Evolutionary conservation across 2,113 vertebrate genomes (phyloP), one percentile per base, ranked within the genome.

Genomic region (Beaufortia kweichowensis): DNA sequence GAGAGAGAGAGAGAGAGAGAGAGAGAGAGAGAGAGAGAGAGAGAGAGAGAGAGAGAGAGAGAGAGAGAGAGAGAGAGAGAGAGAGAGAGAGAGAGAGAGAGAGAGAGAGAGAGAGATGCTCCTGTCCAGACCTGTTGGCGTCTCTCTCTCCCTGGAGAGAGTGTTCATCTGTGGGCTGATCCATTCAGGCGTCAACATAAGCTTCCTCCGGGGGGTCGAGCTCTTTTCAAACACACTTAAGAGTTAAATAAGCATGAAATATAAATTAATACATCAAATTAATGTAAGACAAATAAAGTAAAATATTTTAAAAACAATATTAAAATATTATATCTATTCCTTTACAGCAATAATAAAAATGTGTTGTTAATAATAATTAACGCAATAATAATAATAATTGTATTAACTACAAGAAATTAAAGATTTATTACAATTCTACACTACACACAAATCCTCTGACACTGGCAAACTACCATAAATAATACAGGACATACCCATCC

Each of bases 101-200:
- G 63, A 15, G 39, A 26, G 56, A 19, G 56, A 6, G 57, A 28
- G 41, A 15, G 48, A 17, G 68, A 33, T 9, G 64, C 41, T 66
- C 81, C n/a, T 81, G 83, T 73, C 78, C 70, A 55, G 80, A 89
- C 88, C 88, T 90, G 86, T 79, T 19, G 76, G 84, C 33, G 84
- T 85, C 61, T 78, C 70, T 11, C 50, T 78, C 72, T 77, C 85
- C 68, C 55, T 72, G 35, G 69, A 72, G 43, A 75, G 31, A 15
- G 41, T 60, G 41, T 71, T 14, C 26, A 29, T 48, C 26, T 55
- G 24, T 10, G 75, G 5, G 12, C 50, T 53, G 17, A 33, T 74
- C 53, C 78, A 64, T 50, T 88, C 88, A 0, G 85, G 89, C 24
- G 85, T 88, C 75, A 87, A 70, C 56, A 75, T 77, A 19, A 88